phyloP scores from a whole-genome alignment of 2,113 vertebrate genomes.

The Peromyscus polionotus region DNA sequence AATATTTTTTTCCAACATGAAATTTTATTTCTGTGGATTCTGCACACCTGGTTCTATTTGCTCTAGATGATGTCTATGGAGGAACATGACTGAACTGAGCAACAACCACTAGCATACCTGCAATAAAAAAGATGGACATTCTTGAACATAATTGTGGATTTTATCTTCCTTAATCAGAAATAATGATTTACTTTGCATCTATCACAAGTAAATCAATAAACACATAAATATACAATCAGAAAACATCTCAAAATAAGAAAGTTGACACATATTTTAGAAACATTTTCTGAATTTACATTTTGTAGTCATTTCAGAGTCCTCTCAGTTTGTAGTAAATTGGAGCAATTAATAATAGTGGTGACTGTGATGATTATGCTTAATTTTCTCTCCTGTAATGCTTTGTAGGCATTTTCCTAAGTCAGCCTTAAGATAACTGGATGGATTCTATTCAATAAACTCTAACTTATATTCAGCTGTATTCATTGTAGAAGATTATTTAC shows the following conservation, averaged over 20 bases:
- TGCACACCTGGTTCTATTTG: background rate
- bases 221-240: background rate
- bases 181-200: background rate
- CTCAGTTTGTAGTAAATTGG: background rate
- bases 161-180: background rate
- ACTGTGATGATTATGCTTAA: background rate
- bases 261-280: background rate
- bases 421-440: background rate
- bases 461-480: conserved; percentile 24
- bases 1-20: background rate
- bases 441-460: conserved; percentile 30
- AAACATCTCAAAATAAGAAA: conserved; percentile 17
- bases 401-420: background rate
- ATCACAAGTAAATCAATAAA: background rate
- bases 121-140: background rate
- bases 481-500: background rate
- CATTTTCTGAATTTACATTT: conserved; percentile 8
- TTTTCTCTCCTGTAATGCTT: background rate
- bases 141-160: conserved; percentile 18
- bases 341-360: conserved; percentile 27
- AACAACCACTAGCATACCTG: background rate
- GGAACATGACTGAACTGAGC: background rate
- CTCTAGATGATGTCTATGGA: background rate
- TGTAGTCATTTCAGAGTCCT: background rate
- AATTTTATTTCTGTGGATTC: background rate